These are phyloP conservation scores for Rhynchomys soricoides DNA, from an alignment of 2,113 vertebrate genomes.

Conservation along the genomic window DNA sequence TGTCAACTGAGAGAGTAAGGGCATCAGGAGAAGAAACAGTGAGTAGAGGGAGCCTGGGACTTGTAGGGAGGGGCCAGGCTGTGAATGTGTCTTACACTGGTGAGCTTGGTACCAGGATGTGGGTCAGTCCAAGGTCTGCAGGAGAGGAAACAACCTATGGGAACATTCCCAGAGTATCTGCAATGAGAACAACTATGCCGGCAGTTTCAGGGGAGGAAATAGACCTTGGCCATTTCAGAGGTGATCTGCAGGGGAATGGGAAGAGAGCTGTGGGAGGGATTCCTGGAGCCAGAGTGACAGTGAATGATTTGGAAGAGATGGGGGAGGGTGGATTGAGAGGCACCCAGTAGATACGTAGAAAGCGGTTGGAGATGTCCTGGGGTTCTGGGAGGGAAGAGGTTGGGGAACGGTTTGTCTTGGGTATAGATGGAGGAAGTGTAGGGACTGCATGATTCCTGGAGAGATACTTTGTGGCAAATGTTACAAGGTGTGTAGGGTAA, in stretches of 20 bases:
- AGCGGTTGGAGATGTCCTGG: slow-evolving; percentile 25
- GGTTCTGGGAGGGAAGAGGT: slow-evolving; percentile 63
- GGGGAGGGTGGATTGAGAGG: slow-evolving; percentile 44
- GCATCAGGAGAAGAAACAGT: background rate
- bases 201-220: background rate
- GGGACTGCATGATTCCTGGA: background rate
- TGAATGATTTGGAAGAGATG: background rate
- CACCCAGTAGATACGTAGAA: background rate
- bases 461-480: background rate
- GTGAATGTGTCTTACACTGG: background rate
- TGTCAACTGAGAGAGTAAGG: background rate
- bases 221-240: background rate
- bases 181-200: background rate
- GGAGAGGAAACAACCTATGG: background rate
- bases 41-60: background rate
- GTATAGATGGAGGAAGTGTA: background rate
- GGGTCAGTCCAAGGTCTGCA: slow-evolving; percentile 1
- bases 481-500: background rate
- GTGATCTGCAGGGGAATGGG: background rate
- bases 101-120: background rate
- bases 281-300: background rate
- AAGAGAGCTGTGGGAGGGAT: background rate
- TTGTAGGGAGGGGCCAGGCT: background rate
- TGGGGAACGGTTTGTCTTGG: slow-evolving; percentile 47
- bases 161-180: background rate